Conservation (phyloP, 2,888 invertebrate species). For the Megastigmus dorsalis region DNA sequence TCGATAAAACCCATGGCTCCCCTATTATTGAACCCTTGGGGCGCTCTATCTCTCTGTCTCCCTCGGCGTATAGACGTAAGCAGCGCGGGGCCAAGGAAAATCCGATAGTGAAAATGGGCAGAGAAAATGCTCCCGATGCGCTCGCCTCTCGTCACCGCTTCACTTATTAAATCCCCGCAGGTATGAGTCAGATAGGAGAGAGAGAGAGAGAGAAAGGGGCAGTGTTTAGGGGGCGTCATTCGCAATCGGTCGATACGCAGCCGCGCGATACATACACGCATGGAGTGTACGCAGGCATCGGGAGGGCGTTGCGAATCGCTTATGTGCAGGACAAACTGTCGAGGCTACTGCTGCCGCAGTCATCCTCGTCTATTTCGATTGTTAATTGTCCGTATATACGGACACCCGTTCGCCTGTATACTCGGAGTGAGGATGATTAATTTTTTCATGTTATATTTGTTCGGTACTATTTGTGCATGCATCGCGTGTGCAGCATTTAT, state of each 20-base stretch:
- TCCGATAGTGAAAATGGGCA: constrained; percentile 16
- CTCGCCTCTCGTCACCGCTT: not conserved
- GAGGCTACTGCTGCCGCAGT: not conserved
- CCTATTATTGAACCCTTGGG: not conserved
- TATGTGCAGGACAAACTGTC: too few relatives aligned
- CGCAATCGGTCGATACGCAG: constrained; percentile 40
- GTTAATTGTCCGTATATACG: too few relatives aligned
- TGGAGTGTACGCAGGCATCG: too few relatives aligned
- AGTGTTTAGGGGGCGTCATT: constrained; percentile 35
- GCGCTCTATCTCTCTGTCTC: not conserved
- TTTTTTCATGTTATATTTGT: not conserved
- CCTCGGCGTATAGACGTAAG: not conserved
- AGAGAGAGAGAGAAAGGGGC: not conserved
- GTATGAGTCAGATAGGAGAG: constrained; percentile 34
- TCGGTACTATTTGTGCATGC: too few relatives aligned
- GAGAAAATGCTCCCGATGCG: not conserved
- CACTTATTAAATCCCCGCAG: constrained; percentile 35
- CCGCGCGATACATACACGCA: not conserved
- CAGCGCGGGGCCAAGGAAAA: not conserved
- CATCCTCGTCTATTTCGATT: constrained; percentile 15
- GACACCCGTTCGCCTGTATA: not conserved
- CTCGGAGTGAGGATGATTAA: not conserved
- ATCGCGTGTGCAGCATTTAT: too few relatives aligned
- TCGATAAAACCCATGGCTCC: not conserved
- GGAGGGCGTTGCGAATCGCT: too few relatives aligned